Evolutionary conservation across 2,797 vertebrate species (phyloP).

Genomic region (Epinephelus awoara): DNA sequence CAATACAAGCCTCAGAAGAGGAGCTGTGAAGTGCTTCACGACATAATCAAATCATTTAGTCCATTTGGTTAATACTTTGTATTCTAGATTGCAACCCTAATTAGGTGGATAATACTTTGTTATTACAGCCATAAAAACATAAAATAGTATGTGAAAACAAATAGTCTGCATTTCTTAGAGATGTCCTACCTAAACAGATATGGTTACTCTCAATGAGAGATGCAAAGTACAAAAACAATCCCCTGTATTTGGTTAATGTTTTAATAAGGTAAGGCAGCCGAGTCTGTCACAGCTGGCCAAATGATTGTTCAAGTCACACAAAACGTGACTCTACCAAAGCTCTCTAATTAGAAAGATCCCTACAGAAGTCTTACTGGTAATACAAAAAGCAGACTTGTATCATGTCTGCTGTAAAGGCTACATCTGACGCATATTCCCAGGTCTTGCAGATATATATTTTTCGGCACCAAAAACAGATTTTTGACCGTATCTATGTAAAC

Average conservation of each 20-base stretch:
- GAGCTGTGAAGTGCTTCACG: neutral
- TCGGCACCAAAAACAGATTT: neutral
- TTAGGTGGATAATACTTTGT: neutral
- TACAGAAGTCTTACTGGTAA: neutral
- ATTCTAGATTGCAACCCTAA: neutral
- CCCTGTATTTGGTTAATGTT: neutral
- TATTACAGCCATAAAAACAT: neutral
- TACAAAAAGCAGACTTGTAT: neutral
- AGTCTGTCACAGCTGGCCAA: neutral
- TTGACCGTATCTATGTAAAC: neutral
- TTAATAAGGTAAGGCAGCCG: neutral
- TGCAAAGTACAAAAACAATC: neutral
- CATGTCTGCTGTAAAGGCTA: neutral
- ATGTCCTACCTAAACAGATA: neutral
- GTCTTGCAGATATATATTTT: neutral
- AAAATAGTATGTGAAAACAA: neutral
- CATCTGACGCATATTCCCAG: neutral
- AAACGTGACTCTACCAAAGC: neutral
- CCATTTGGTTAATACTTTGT: neutral
- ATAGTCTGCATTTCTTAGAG: neutral
- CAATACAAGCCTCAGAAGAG: neutral
- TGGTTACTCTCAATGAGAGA: neutral
- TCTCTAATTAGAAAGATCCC: neutral
- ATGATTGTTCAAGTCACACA: neutral
- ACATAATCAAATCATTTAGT: neutral